Conservation (phyloP, 2,113 vertebrate species). For the Monarcha castaneiventris region DNA sequence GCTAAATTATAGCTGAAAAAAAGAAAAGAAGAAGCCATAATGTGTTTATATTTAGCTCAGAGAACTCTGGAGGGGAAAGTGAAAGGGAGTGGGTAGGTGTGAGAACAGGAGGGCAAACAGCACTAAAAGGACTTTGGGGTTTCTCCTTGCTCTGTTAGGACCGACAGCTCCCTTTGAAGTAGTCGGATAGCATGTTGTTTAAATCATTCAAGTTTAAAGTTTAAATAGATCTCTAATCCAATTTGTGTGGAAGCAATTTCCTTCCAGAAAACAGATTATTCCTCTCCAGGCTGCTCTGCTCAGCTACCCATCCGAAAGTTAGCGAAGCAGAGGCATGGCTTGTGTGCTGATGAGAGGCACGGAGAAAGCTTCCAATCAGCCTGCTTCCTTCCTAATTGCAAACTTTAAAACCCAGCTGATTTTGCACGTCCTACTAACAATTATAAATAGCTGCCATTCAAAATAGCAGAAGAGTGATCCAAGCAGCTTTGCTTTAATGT, state of each 20-base stretch:
- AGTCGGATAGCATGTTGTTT: background rate
- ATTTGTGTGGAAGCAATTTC: constrained; percentile 65
- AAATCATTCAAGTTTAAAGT: constrained; percentile 65
- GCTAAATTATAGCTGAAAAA: background rate
- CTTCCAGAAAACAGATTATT: constrained; percentile 65
- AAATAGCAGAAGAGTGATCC: constrained; percentile 32
- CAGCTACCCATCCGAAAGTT: constrained; percentile 38
- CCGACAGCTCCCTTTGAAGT: background rate
- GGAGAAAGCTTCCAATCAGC: constrained; percentile 32
- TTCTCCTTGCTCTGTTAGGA: background rate
- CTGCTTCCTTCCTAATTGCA: constrained; percentile 62
- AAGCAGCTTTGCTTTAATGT: constrained; percentile 45
- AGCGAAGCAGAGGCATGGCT: constrained; percentile 15
- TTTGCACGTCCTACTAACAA: constrained; percentile 60
- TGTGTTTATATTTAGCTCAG: background rate
- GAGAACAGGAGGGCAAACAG: background rate
- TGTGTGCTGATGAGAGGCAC: constrained; percentile 22
- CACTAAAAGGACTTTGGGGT: background rate
- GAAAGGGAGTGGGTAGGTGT: background rate
- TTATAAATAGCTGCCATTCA: constrained; percentile 69
- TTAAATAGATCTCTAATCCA: constrained; percentile 62
- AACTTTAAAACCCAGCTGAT: constrained; percentile 61
- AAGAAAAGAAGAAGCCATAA: background rate
- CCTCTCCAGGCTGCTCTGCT: constrained; percentile 50
- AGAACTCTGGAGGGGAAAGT: background rate